Evolutionary conservation across 1,140 invertebrate species (phyloP), one percentile per base, ranked within the genome.

Genomic region (Acyrthosiphon pisum): DNA sequence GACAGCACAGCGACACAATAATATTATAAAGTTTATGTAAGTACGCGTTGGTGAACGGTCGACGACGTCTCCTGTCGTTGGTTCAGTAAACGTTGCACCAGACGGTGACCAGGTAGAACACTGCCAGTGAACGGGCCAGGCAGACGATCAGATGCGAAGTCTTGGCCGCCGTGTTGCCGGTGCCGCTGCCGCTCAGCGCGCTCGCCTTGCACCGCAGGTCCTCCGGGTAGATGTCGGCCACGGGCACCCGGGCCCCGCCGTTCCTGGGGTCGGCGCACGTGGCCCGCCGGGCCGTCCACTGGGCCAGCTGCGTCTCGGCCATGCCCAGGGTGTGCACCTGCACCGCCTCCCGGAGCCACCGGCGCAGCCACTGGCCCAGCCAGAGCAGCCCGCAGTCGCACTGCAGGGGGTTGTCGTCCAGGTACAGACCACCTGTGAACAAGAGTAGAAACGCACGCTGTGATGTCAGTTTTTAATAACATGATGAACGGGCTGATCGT

Each of bases 361-460:
- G 96, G 35, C 98, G 96, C 88, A 98, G 95, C 98, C 98, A 99
- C 87, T 97, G 96, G 2, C 98, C 98, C 48, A 98, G 96, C 98
- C 98, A 98, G 11, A 98, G 97, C 68, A 98, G 95, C 90, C 98
- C 97, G 94, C 98, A 99, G 94, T 98, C 98, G 94, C 98, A 99
- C 35, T 96, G 96, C 94, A 98, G 96, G 0, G 98, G 97, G 95
- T 98, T 98, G 81, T 97, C 97, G 18, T 97, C 96, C 93, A 98
- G 96, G 50, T 97, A 96, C 86, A 99, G 95, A 26, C 98, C 98
- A 94, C 98, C 98, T 98, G 96, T 93, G 95, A 95, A 88, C 26
- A 9, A 26, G 37, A 44, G 3, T 0, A 37, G 14, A 87, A 41
- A 30, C 37, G 30, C 11, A 48, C 7, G 46, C 48, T 50, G 35